Evolutionary conservation across 2,113 vertebrate genomes (phyloP).

Genomic region (Fukomys damarensis): DNA sequence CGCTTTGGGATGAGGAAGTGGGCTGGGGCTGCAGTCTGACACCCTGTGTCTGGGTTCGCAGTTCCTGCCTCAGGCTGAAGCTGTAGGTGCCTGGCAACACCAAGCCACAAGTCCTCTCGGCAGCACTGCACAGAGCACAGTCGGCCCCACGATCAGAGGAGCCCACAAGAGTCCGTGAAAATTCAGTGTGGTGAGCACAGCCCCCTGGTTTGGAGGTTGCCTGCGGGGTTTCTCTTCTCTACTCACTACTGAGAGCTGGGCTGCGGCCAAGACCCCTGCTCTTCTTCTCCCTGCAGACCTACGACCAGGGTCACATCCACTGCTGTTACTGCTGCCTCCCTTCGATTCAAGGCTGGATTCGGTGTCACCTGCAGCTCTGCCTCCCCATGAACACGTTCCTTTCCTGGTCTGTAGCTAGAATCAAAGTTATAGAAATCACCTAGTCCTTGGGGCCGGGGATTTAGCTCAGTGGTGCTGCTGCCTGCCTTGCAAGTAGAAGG

Average conservation of each 20-base stretch:
- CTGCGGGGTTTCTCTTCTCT: slow-evolving; percentile 12
- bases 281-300: neutral
- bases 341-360: neutral
- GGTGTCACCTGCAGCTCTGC: neutral
- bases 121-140: neutral
- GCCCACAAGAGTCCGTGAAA: neutral
- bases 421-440: slow-evolving; percentile 18
- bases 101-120: neutral
- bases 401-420: neutral
- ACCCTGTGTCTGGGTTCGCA: neutral
- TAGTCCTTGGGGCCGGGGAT: too few species aligned
- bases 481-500: too few species aligned
- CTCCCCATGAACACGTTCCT: neutral
- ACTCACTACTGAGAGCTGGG: neutral
- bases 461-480: too few species aligned
- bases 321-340: neutral
- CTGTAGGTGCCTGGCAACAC: neutral
- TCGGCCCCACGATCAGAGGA: neutral
- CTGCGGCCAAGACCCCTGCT: neutral
- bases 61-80: neutral
- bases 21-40: neutral
- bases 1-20: neutral
- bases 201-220: neutral
- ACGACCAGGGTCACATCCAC: neutral
- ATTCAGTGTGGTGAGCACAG: neutral